Conservation (phyloP, 64 coral and sea anemone genomes). For the Stylophora pistillata region DNA sequence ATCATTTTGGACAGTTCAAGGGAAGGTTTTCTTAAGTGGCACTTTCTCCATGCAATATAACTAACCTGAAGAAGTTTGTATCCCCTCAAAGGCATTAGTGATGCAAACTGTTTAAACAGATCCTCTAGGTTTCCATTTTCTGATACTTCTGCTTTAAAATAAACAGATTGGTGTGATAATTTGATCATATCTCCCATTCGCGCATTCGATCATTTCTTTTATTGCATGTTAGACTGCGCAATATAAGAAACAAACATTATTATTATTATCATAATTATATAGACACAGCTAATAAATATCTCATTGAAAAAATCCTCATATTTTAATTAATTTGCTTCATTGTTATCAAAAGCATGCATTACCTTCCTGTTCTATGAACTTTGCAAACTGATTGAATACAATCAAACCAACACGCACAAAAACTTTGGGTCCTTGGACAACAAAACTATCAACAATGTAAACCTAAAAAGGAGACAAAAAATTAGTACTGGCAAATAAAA, state of each 20-base stretch:
- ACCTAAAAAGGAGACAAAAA: conserved; percentile 52
- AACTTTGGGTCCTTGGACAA: conserved; percentile 93
- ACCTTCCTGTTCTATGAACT: conserved; percentile 49
- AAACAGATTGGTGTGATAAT: background rate
- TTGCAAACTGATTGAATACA: conserved; percentile 75
- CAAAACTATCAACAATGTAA: conserved; percentile 74
- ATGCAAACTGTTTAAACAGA: conserved; percentile 60
- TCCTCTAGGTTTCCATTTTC: conserved; percentile 30
- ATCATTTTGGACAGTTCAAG: no score
- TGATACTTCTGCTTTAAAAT: background rate
- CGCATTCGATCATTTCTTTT: no score
- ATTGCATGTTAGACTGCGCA: no score
- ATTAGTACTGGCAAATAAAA: background rate
- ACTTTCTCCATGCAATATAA: background rate
- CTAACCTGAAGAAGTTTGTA: conserved; percentile 74
- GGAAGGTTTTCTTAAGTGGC: no score
- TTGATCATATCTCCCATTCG: no score
- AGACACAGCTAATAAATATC: background rate
- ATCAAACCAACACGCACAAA: conserved; percentile 78
- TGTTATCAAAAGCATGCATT: background rate
- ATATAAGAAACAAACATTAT: no score
- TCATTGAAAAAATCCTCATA: background rate
- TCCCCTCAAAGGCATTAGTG: conserved; percentile 44
- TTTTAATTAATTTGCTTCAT: no score
- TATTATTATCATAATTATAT: background rate